Evolutionary conservation across 2,888 invertebrate genomes (phyloP).

Genomic region (Andrena chrysosceles): DNA sequence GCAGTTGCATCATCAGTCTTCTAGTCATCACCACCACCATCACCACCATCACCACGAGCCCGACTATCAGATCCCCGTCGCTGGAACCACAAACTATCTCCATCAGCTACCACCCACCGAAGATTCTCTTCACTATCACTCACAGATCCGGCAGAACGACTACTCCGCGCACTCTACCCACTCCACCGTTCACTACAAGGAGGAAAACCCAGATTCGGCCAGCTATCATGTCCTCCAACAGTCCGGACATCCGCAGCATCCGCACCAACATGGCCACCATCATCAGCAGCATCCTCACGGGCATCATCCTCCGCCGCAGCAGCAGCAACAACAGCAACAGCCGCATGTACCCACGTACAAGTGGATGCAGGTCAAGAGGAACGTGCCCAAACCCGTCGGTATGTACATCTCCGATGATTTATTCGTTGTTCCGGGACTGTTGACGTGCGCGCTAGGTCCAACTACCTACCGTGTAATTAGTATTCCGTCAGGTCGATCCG

Average conservation of each 20-base stretch:
- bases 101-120: conserved; percentile 76
- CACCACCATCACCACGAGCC: conserved; percentile 86
- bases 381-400: conserved; percentile 97
- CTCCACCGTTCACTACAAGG: conserved; percentile 86
- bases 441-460: not conserved
- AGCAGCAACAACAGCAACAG: conserved; percentile 85
- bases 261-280: conserved; percentile 83
- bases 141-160: conserved; percentile 85
- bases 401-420: conserved; percentile 80
- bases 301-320: conserved; percentile 78
- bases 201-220: conserved; percentile 85
- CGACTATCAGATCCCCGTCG: conserved; percentile 86
- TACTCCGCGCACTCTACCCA: conserved; percentile 87
- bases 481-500: conserved; percentile 60
- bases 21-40: conserved; percentile 85
- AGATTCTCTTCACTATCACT: conserved; percentile 80
- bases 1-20: conserved; percentile 78
- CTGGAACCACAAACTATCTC: conserved; percentile 77
- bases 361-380: conserved; percentile 99
- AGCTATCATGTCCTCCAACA: conserved; percentile 82
- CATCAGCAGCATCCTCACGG: conserved; percentile 81
- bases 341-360: conserved; percentile 95
- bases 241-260: conserved; percentile 81
- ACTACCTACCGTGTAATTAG: conserved; percentile 70
- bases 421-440: not conserved